These are phyloP conservation scores for Acrobasis suavella DNA, from an alignment of 2,888 invertebrate species.

Conservation along the genomic window DNA sequence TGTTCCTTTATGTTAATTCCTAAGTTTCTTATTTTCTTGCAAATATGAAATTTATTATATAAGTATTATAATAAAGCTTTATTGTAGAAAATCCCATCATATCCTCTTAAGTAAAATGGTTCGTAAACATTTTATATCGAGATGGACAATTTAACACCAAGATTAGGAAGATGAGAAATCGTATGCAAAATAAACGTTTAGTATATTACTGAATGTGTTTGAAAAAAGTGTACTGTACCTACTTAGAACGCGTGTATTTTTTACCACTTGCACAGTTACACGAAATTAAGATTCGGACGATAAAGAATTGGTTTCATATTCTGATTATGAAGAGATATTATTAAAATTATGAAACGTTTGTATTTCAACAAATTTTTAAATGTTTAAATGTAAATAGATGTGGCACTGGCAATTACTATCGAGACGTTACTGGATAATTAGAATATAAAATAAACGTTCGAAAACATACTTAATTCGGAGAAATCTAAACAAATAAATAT, in stretches of 20 bases:
- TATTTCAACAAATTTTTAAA: background rate
- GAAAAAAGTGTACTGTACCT: no score
- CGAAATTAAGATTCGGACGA: no score
- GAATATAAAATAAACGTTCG: background rate
- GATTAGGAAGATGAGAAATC: background rate
- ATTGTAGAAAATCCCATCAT: background rate
- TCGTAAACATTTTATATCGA: background rate
- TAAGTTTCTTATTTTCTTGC: no score
- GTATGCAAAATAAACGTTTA: background rate
- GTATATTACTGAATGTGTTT: background rate
- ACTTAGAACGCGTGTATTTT: no score
- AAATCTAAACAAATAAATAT: slow-evolving; percentile 6
- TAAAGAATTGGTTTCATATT: no score
- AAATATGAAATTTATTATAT: no score
- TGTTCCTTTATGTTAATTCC: no score
- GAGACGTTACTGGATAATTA: background rate
- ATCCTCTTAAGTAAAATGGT: background rate
- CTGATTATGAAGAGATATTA: no score
- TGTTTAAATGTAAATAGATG: background rate
- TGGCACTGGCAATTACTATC: background rate
- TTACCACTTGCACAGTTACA: no score
- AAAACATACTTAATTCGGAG: slow-evolving; percentile 1
- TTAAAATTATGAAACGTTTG: no score
- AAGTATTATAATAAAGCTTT: no score
- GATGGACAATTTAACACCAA: background rate